phyloP scores from a whole-genome alignment of 1,140 invertebrate species.

The Oscheius sp. region DNA sequence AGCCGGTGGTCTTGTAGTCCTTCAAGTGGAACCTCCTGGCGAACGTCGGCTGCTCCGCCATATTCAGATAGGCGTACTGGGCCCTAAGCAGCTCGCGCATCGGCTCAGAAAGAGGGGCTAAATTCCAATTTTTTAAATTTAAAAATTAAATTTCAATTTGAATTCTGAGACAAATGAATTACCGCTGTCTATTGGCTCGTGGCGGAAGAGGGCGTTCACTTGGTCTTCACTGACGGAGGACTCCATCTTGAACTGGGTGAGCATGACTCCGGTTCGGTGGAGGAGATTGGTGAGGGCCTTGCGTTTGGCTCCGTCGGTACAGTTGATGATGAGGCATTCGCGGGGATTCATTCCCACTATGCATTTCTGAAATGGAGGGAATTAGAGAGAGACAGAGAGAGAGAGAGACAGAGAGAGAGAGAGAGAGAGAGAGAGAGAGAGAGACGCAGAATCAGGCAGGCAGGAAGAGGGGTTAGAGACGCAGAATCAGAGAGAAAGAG shows the following conservation, averaged over 20 bases:
- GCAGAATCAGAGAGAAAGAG: too few relatives aligned
- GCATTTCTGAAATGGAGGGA: slow-evolving; percentile 11
- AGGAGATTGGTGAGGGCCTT: neutral
- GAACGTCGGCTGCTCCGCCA: neutral
- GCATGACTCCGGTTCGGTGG: neutral
- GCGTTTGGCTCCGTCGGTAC: neutral
- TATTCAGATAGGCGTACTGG: neutral
- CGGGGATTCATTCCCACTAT: slow-evolving; percentile 17
- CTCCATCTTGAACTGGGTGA: neutral
- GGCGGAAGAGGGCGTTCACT: neutral
- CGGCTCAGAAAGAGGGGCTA: neutral
- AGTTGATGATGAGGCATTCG: slow-evolving; percentile 15
- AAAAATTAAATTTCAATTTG: neutral
- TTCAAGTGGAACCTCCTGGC: slow-evolving; percentile 17
- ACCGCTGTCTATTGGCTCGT: too few relatives aligned
- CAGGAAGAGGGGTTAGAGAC: too few relatives aligned
- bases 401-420: neutral
- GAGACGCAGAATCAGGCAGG: neutral
- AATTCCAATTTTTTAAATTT: neutral
- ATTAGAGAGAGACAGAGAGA: slow-evolving; percentile 5
- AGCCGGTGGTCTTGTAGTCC: slow-evolving; percentile 19
- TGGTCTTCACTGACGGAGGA: neutral
- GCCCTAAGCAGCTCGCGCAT: neutral
- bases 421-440: neutral
- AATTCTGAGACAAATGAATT: too few relatives aligned